phyloP scores from a whole-genome alignment of 2,113 vertebrate species.

The Taurulus bubalis region DNA sequence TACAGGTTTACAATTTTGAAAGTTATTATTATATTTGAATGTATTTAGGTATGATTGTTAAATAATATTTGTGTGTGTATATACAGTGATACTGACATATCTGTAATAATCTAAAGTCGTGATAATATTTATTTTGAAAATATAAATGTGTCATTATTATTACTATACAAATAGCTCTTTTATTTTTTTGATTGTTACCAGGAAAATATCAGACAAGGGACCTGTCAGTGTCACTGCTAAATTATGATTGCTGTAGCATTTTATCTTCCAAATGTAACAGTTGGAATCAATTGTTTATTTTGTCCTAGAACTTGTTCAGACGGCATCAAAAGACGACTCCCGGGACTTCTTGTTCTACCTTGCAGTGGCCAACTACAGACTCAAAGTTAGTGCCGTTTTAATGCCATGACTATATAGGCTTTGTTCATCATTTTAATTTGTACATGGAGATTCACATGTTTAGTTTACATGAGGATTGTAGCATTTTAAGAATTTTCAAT shows the following conservation, averaged over 20 bases:
- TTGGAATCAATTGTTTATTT: not conserved
- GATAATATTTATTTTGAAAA: not conserved
- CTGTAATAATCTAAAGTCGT: not conserved
- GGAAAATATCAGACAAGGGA: not conserved
- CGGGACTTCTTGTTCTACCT: constrained; percentile 92
- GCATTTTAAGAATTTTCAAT: too few species aligned
- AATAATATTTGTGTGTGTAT: not conserved
- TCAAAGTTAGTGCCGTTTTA: constrained; percentile 83
- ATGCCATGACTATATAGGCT: not conserved
- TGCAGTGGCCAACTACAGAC: constrained; percentile 89
- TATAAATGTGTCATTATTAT: not conserved
- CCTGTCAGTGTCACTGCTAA: too few species aligned
- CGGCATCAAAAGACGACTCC: constrained; percentile 88
- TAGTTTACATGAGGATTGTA: not conserved
- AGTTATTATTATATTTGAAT: not conserved
- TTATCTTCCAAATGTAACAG: not conserved
- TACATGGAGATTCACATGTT: not conserved
- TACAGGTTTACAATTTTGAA: not conserved
- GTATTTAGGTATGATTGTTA: not conserved
- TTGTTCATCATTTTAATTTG: not conserved
- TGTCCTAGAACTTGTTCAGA: constrained; percentile 86
- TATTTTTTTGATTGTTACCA: not conserved
- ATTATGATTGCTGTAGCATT: not conserved
- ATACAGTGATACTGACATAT: not conserved
- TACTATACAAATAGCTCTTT: not conserved